A percentile compares a stretch with the other conserved stretches of the same genome.
Conservation (phyloP, 2,797 vertebrate species). For the Avahi laniger region DNA sequence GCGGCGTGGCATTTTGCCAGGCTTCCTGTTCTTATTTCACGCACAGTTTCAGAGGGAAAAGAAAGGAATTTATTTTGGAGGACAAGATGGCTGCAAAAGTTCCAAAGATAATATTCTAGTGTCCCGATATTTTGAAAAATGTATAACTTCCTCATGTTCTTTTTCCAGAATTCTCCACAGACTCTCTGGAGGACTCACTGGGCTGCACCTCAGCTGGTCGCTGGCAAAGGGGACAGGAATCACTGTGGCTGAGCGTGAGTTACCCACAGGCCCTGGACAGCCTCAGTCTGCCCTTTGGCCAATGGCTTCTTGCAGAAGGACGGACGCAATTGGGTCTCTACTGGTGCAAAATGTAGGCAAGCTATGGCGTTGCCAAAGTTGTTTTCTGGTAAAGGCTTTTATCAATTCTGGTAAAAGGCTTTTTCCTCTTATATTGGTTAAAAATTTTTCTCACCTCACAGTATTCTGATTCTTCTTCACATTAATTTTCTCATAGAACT, state of each 20-base stretch:
- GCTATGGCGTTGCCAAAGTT: neutral
- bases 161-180: neutral
- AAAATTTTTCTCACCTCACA: neutral
- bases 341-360: neutral
- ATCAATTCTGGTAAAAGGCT: neutral
- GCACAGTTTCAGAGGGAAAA: neutral
- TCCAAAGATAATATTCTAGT: neutral
- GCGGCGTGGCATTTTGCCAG: neutral
- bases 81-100: neutral
- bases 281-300: neutral
- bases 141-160: neutral
- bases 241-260: neutral
- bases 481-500: neutral
- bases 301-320: neutral
- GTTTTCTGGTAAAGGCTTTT: conserved; percentile 9
- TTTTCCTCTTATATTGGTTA: neutral
- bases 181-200: neutral
- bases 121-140: neutral
- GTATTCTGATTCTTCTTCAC: conserved; percentile 22
- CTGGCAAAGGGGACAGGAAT: neutral
- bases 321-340: neutral
- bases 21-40: neutral
- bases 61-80: neutral
- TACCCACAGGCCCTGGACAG: neutral
- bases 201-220: neutral